These are phyloP conservation scores for Idris sp. DNA, from an alignment of 1,140 invertebrate genomes.

Conservation along the genomic window DNA sequence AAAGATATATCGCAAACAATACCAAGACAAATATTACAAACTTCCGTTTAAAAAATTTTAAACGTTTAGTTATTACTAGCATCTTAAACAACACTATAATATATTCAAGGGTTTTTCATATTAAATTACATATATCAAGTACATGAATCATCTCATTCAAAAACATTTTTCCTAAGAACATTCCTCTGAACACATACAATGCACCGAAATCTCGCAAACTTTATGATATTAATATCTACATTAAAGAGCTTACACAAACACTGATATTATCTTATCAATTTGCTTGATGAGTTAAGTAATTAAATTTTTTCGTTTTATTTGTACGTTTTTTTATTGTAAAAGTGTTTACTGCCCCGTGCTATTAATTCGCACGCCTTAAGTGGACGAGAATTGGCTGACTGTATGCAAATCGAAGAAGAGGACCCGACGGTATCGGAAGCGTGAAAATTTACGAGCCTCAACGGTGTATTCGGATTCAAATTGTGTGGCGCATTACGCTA, in stretches of 20 bases:
- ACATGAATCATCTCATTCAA: too few relatives aligned
- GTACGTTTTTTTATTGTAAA: conserved; percentile 10
- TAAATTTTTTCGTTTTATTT: conserved; percentile 41
- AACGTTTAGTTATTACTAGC: too few relatives aligned
- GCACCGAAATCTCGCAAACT: conserved; percentile 36
- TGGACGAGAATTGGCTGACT: conserved; percentile 54
- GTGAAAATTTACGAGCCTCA: conserved; percentile 64
- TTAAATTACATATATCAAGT: too few relatives aligned
- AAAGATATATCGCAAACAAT: too few relatives aligned
- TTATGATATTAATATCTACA: conserved; percentile 24
- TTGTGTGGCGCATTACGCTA: conserved; percentile 44
- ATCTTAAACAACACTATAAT: too few relatives aligned
- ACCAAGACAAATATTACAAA: too few relatives aligned
- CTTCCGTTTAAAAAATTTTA: too few relatives aligned
- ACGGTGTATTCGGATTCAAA: conserved; percentile 62
- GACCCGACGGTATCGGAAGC: conserved; percentile 55
- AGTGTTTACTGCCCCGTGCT: conserved; percentile 28
- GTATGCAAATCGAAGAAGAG: conserved; percentile 62
- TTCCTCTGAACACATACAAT: too few relatives aligned
- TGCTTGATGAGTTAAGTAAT: conserved; percentile 63
- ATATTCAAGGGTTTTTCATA: too few relatives aligned
- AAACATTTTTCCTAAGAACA: too few relatives aligned
- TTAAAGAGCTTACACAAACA: conserved; percentile 34
- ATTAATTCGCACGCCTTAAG: conserved; percentile 49
- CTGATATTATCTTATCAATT: conserved; percentile 59